Percentiles rank a stretch among this genome's conserved stretches.
These are phyloP conservation scores for Junonia oenone DNA, from an alignment of 2,888 invertebrate genomes.

Conservation along the genomic window DNA sequence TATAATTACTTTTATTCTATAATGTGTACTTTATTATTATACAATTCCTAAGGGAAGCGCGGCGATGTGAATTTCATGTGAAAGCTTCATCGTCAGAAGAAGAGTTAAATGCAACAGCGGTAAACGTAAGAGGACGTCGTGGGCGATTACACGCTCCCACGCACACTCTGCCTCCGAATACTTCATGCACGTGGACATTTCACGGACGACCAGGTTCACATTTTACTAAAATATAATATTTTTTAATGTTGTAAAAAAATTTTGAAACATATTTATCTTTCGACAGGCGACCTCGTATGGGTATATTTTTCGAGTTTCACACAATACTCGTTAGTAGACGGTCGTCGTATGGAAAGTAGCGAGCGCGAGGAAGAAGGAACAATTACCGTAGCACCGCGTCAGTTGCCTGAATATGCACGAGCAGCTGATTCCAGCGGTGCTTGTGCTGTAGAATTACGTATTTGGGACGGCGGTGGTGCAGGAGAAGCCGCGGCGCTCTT, in stretches of 20 bases:
- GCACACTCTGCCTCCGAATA: constrained; percentile 91
- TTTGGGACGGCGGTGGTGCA: constrained; percentile 86
- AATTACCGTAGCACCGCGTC: constrained; percentile 25
- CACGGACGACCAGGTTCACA: constrained; percentile 82
- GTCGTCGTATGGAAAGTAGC: constrained; percentile 70
- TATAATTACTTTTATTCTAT: no score
- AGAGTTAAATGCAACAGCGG: constrained; percentile 52
- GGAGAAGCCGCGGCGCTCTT: constrained; percentile 69
- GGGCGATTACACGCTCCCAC: constrained; percentile 88
- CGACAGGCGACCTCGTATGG: constrained; percentile 88
- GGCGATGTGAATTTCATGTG: constrained; percentile 86
- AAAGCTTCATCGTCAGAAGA: constrained; percentile 85
- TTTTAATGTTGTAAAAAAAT: not conserved
- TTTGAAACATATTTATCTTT: not conserved
- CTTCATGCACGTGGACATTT: constrained; percentile 92
- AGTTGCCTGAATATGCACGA: constrained; percentile 26
- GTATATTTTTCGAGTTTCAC: constrained; percentile 92
- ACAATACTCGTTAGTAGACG: constrained; percentile 84
- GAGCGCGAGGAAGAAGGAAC: constrained; percentile 64
- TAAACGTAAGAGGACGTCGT: constrained; percentile 81
- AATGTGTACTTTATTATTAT: constrained; percentile 2
- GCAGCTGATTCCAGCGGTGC: constrained; percentile 30
- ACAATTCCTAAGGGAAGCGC: constrained; percentile 56
- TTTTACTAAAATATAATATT: not conserved
- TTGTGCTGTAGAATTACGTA: constrained; percentile 85